These are phyloP conservation scores for Amaurobius ferox DNA, from an alignment of 2,888 invertebrate genomes.

Conservation along the genomic window DNA sequence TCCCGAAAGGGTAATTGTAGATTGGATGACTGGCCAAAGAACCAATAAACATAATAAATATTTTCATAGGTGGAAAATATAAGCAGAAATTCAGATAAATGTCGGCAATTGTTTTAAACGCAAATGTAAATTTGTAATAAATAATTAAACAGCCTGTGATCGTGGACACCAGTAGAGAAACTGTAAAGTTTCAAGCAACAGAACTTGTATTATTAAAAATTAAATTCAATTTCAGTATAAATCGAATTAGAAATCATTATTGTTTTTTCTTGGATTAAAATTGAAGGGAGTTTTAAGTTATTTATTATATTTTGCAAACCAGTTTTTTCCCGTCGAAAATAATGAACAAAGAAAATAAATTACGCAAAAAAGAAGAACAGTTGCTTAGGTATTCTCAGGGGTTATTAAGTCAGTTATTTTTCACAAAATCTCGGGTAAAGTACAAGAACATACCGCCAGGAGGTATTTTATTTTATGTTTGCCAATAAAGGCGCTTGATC, in stretches of 20 bases:
- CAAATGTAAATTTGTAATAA: no score
- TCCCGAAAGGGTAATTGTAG: no score
- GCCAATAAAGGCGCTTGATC: not conserved
- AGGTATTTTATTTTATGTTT: not conserved
- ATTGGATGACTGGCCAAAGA: no score
- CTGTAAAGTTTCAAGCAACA: no score
- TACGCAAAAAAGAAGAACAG: not conserved
- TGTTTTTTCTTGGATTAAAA: not conserved
- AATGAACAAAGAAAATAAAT: constrained; percentile 5
- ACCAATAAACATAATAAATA: no score
- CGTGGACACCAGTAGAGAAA: no score
- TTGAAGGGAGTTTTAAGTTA: not conserved
- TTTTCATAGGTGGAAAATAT: no score
- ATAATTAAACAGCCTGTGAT: no score
- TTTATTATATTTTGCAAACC: not conserved
- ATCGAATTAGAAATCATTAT: not conserved
- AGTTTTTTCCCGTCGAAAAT: not conserved
- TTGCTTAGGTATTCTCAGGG: not conserved
- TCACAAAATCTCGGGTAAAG: not conserved
- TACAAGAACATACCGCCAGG: not conserved
- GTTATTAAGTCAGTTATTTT: constrained; percentile 5
- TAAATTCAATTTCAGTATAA: not conserved
- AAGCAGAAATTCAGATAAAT: no score
- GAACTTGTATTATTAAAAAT: not conserved
- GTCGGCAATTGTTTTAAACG: no score